phyloP scores from a whole-genome alignment of 2,113 vertebrate genomes.

The Lathamus discolor region DNA sequence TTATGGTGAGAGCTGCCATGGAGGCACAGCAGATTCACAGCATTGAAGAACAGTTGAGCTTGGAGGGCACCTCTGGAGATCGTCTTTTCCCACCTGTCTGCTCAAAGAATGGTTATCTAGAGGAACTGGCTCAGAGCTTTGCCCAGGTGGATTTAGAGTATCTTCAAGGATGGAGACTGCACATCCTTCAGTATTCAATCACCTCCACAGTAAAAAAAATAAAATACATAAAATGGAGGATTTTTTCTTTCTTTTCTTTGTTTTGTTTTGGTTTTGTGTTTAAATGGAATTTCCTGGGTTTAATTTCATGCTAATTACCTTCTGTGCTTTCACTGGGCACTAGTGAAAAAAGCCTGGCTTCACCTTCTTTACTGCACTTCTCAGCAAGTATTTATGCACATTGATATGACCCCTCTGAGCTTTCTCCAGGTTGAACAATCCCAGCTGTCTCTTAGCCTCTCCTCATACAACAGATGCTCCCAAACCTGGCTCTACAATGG shows the following conservation, averaged over 20 bases:
- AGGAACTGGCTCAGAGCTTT: background rate
- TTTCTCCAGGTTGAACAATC: background rate
- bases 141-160: background rate
- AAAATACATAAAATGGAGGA: background rate
- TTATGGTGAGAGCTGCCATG: background rate
- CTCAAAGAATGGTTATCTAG: background rate
- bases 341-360: background rate
- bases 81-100: background rate
- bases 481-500: background rate
- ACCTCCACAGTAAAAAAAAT: background rate
- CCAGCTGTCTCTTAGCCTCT: background rate
- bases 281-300: background rate
- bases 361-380: fast-evolving
- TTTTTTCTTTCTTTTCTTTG: too few species aligned
- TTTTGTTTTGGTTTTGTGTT: background rate
- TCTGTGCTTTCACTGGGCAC: background rate
- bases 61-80: background rate
- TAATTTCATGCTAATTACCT: background rate
- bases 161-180: background rate
- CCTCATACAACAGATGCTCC: background rate
- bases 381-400: background rate
- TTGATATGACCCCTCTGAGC: fast-evolving
- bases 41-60: background rate
- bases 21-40: background rate
- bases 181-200: background rate